Evolutionary conservation across 2,797 vertebrate species (phyloP).

Genomic region (Pangasius larnaudii): DNA sequence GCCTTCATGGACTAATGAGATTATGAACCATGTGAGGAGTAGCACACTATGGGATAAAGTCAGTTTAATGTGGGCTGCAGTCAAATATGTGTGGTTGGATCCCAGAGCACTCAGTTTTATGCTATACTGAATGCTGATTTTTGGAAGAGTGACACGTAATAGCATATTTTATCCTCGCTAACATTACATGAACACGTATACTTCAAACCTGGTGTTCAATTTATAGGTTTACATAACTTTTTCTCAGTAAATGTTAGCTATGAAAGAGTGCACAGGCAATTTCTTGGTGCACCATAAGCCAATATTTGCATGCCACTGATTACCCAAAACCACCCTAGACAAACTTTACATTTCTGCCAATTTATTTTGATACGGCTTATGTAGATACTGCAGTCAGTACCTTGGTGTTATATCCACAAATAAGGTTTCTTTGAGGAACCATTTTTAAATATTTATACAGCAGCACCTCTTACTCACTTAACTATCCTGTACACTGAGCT

Average conservation of each 20-base stretch:
- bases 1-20: background rate
- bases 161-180: background rate
- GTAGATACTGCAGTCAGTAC: background rate
- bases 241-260: background rate
- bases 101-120: background rate
- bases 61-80: background rate
- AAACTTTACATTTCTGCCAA: background rate
- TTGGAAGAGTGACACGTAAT: background rate
- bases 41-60: background rate
- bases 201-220: background rate
- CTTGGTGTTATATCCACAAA: background rate
- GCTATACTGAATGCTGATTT: background rate
- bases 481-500: background rate
- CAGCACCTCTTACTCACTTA: no score
- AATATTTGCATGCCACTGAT: background rate
- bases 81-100: conserved; percentile 1
- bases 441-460: background rate
- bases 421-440: background rate
- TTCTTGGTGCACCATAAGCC: background rate
- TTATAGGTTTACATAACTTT: background rate
- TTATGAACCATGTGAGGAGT: background rate
- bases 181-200: background rate
- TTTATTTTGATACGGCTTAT: background rate
- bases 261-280: background rate
- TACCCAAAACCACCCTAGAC: background rate